Conservation (phyloP, 2,888 invertebrate genomes). For the Carpatolechia fugitivella region DNA sequence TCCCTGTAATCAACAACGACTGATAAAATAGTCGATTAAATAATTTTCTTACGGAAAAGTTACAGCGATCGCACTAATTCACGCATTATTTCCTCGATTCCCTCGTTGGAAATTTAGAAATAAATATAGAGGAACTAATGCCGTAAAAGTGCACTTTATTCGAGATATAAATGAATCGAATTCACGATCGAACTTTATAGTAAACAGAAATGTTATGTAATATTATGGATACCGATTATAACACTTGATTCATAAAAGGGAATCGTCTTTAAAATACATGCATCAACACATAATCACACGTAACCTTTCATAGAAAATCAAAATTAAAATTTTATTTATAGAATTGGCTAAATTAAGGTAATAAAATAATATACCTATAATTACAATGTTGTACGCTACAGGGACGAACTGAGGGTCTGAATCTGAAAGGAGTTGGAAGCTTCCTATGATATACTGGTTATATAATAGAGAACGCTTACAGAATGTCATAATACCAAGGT, state of each 20-base stretch:
- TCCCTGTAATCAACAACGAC: too few species aligned
- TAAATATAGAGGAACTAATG: background rate
- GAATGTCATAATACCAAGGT: constrained; percentile 49
- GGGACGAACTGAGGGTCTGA: constrained; percentile 39
- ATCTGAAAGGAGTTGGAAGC: constrained; percentile 34
- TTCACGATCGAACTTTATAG: too few species aligned
- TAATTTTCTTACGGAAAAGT: background rate
- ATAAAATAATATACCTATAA: constrained; percentile 43
- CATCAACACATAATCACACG: constrained; percentile 43
- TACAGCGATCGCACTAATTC: background rate
- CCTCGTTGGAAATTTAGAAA: background rate
- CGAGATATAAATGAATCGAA: too few species aligned
- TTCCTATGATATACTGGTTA: constrained; percentile 68
- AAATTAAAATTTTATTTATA: constrained; percentile 59
- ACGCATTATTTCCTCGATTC: background rate
- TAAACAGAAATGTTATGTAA: too few species aligned
- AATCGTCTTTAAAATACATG: constrained; percentile 34
- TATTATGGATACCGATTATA: too few species aligned
- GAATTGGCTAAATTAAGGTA: constrained; percentile 65
- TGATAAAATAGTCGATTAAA: background rate
- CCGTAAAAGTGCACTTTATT: background rate
- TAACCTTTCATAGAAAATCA: constrained; percentile 52
- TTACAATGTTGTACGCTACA: constrained; percentile 52
- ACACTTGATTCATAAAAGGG: background rate
- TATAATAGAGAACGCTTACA: constrained; percentile 55